Base-by-base conservation (phyloP, 2,888 invertebrate species). In the Willowsia nigromaculata region DNA sequence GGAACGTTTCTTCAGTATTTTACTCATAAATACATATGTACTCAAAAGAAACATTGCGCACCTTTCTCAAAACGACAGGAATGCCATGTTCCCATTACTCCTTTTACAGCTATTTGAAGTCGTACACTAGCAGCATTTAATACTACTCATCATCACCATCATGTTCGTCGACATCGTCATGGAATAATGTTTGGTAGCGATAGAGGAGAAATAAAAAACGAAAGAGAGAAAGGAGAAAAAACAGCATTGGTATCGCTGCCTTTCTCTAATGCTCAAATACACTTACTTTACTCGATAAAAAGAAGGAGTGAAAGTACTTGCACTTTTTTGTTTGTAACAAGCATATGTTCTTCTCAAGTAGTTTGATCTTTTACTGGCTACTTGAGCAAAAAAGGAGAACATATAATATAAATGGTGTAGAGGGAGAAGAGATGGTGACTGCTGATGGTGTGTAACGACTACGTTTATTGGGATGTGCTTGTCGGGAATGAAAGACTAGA, bases 391-490 rank as follows among this genome's bases (percentile, higher is more conserved):
- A 11, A 11, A 71, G 33, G 22, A 37, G 59, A 74, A 37, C 30
- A 80, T 33, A 81, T 80, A 78, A 56, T 87, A 87, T 87, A 88
- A 88, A 84, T 50, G 74, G 82, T 37, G 33, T 37, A 27, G 68
- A 18, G 33, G 22, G 22, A 71, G 15, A 40, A 22, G 18, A 56
- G 86, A 87, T 87, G 86, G 40, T 80, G 71, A 71, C 68, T 87
- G 81, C 37, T 85, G 85, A 85, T 88, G 78, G 82, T 88, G 88
- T 74, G 88, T 82, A 88, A 88, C 81, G 71, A 65, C 82, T 59
- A 88, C 88, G 82, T 88, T 88, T 88, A 88, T 84, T 88, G 88
- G 53, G 84, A 84, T 65, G 84, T 84, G 88, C 68, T 84, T 88
- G 56, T 80, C 68, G 50, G 80, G 85, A 85, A 85, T 62, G 78